Evolutionary conservation across 2,888 invertebrate genomes (phyloP).

Genomic region (Sphecodes monilicornis): DNA sequence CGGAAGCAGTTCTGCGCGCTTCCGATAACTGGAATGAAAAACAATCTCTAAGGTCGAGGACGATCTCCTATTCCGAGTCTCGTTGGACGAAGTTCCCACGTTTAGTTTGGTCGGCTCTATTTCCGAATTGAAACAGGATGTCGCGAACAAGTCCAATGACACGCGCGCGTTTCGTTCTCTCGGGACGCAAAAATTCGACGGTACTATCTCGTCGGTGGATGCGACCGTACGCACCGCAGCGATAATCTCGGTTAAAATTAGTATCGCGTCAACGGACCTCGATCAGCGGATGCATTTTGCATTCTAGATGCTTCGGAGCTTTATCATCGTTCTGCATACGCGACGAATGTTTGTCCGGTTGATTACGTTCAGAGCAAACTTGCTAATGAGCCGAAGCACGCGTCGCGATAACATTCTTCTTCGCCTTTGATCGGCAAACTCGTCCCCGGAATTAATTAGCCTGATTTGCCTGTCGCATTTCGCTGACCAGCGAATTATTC

Average conservation of each 20-base stretch:
- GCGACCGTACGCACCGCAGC: background rate
- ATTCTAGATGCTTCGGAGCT: background rate
- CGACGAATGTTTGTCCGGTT: conserved; percentile 28
- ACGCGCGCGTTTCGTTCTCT: background rate
- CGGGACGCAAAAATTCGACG: background rate
- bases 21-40: too few species aligned
- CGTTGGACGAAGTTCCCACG: background rate
- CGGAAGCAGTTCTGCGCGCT: background rate
- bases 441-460: conserved; percentile 3
- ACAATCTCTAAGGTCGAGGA: background rate
- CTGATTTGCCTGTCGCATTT: background rate
- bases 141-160: background rate
- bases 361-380: conserved; percentile 25
- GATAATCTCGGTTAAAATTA: conserved; percentile 24
- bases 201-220: background rate
- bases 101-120: background rate
- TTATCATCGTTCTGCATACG: background rate
- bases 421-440: conserved; percentile 28
- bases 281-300: background rate
- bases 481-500: background rate
- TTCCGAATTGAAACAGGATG: background rate
- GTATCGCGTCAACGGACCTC: background rate
- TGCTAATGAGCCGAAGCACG: conserved; percentile 28
- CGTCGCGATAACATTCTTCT: conserved; percentile 43
- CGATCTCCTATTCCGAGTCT: background rate